These are phyloP conservation scores for Luidia sarsii DNA, from an alignment of 53 echinoderm and acorn worm genomes.

Conservation along the genomic window DNA sequence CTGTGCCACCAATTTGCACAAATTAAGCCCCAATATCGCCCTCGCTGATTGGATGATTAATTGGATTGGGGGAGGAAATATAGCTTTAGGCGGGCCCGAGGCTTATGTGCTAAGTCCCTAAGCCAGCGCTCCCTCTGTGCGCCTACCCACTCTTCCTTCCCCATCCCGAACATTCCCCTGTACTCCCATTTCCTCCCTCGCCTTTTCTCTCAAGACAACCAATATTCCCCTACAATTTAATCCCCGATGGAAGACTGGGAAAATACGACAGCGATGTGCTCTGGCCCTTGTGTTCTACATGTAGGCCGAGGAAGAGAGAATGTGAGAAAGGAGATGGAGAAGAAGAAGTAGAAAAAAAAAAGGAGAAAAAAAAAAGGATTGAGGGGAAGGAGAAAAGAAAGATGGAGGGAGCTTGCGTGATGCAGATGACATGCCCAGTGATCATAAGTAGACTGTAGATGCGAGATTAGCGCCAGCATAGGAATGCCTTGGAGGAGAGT, in stretches of 20 bases:
- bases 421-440: conserved; percentile 35
- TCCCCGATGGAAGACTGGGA: conserved; percentile 10
- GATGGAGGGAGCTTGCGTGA: conserved; percentile 12
- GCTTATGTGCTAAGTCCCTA: conserved; percentile 11
- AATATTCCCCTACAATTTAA: conserved; percentile 41
- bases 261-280: conserved; percentile 5
- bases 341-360: no score
- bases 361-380: no score
- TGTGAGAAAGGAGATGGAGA: no score
- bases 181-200: not conserved
- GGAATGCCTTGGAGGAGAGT: conserved; percentile 33
- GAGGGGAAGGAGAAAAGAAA: not conserved
- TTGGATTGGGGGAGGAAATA: conserved; percentile 27
- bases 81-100: not conserved
- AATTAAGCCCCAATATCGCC: conserved; percentile 32
- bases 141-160: not conserved
- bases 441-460: no score
- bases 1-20: conserved; percentile 33
- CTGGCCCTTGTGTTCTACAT: not conserved
- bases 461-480: conserved; percentile 22
- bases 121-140: not conserved
- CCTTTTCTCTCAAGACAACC: conserved; percentile 20
- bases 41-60: conserved; percentile 30
- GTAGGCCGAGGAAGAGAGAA: no score
- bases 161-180: not conserved